Evolutionary conservation across 2,888 invertebrate genomes (phyloP).

Genomic region (Agrotis puta): DNA sequence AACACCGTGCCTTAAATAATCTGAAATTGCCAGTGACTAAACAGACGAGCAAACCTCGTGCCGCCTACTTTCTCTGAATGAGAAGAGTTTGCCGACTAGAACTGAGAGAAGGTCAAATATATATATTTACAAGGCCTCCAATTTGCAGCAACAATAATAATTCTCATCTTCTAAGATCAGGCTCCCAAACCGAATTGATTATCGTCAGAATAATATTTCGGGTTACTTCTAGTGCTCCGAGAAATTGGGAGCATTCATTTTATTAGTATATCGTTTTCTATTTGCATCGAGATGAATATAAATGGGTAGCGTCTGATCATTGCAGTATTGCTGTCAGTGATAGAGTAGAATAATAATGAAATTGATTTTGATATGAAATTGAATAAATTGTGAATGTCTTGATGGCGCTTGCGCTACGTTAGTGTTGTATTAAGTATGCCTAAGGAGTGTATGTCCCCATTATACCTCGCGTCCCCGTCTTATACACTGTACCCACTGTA

Average conservation of each 20-base stretch:
- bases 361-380: slow-evolving; percentile 24
- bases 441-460: too few species aligned
- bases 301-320: slow-evolving; percentile 36
- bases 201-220: slow-evolving; percentile 47
- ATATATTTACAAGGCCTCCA: not conserved
- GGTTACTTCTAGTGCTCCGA: slow-evolving; percentile 35
- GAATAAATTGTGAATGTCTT: slow-evolving; percentile 4
- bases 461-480: too few species aligned
- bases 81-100: not conserved
- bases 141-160: slow-evolving; percentile 36
- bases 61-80: not conserved
- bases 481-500: too few species aligned
- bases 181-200: slow-evolving; percentile 42
- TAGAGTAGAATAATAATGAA: not conserved
- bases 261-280: slow-evolving; percentile 40
- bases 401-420: too few species aligned
- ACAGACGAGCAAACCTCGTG: not conserved
- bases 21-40: not conserved
- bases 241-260: slow-evolving; percentile 45
- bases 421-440: too few species aligned
- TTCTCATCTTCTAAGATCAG: slow-evolving; percentile 7
- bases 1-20: not conserved
- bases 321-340: slow-evolving; percentile 30
- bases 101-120: too few species aligned
- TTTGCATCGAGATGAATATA: slow-evolving; percentile 48